Evolutionary conservation across 2,113 vertebrate species (phyloP), one percentile per base, ranked within the genome.

Genomic region (Brachirus orientalis): DNA sequence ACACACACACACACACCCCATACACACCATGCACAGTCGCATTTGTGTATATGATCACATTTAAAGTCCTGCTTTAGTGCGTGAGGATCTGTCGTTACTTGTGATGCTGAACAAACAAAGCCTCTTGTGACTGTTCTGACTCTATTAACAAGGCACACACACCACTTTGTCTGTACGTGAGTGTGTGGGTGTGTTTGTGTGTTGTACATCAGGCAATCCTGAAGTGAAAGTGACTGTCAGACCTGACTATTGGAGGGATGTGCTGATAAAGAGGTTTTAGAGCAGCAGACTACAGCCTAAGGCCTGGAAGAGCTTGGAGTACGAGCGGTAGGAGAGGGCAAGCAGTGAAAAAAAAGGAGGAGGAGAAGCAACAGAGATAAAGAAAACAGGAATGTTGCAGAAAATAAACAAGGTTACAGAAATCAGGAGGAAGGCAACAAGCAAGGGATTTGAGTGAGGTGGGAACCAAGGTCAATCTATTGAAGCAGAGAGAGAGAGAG

Each of bases 231-330:
- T 84, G 78, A 85, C 83, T 86, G 89, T 87, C 84, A 85, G 79
- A 77, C 64, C 43, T 43, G 59, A 86, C 79, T 86, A 74, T 62
- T 83, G 84, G 86, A 79, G 83, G 80, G 84, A 82, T 89, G 89
- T 88, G 88, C 90, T 92, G 89, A 92, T 90, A 89, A 88, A 89
- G 85, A 89, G 84, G 79, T 87, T 90, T 90, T 85, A 83, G 77
- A 88, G 86, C 86, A 63, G 80, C 82, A 86, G 78, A 82, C n/a
- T n/a, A n/a, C n/a, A n/a, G 84, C 86, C 88, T 79, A 10, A 87
- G 88, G 88, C 86, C 82, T 76, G 17, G 59, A 80, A 65, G 72
- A 86, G 87, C 68, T 79, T 40, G 11, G 50, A 52, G 64, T 79
- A 67, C 18, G 33, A 53, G 22, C 41, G 51, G 41, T 41, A 10